Conservation (phyloP, 2,797 vertebrate species). For the Scarus forsteni region DNA sequence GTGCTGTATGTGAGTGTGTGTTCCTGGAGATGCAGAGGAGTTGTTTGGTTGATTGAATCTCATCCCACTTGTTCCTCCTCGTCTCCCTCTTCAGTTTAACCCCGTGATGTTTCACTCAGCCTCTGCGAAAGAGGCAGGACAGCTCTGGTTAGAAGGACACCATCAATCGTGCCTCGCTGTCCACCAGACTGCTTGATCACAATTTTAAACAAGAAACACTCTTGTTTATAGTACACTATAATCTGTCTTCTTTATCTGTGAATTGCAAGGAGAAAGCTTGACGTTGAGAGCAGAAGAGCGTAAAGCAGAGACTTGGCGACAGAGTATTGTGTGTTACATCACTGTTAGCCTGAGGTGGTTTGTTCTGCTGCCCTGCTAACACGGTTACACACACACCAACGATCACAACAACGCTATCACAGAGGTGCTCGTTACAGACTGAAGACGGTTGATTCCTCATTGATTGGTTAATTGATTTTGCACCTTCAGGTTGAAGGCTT, state of each 20-base stretch:
- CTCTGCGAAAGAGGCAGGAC: constrained; percentile 9
- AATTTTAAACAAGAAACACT: constrained; percentile 22
- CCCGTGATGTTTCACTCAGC: constrained; percentile 26
- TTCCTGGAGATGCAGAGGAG: constrained; percentile 46
- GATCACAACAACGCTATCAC: constrained; percentile 30
- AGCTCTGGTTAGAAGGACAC: constrained; percentile 17
- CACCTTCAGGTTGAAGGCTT: constrained; percentile 40
- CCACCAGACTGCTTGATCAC: constrained; percentile 22
- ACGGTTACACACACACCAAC: constrained; percentile 18
- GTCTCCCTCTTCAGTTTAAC: constrained; percentile 18
- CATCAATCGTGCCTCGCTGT: constrained; percentile 21
- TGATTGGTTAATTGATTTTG: constrained; percentile 56
- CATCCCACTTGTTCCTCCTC: constrained; percentile 32
- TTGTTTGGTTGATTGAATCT: constrained; percentile 59
- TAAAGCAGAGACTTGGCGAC: constrained; percentile 1
- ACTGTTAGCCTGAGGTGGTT: constrained; percentile 29
- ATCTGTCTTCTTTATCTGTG: constrained; percentile 25
- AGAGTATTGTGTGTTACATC: constrained; percentile 1
- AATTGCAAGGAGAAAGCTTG: constrained; percentile 7
- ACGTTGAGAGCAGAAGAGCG: constrained; percentile 13
- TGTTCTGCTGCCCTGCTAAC: constrained; percentile 17
- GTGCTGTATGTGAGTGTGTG: constrained; percentile 29
- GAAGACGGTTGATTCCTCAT: constrained; percentile 15
- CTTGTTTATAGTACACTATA: constrained; percentile 4
- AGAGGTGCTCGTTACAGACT: constrained; percentile 1